Conservation (phyloP, 1,140 invertebrate species). For the Lasaia peninsularis region DNA sequence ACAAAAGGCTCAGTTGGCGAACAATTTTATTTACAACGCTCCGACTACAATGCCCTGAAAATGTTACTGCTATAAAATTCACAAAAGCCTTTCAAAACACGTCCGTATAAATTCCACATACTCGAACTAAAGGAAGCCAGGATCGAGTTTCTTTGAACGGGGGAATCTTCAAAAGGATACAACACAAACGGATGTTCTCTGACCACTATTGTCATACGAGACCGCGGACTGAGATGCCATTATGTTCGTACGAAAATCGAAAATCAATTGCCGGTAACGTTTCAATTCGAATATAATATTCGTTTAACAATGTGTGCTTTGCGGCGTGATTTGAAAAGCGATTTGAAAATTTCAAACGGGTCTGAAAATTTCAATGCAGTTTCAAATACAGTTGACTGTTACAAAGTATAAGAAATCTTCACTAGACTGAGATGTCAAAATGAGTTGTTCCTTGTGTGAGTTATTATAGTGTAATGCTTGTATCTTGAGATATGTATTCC, state of each 20-base stretch:
- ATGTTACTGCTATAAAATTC: slow-evolving; percentile 16
- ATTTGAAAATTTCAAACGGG: no score
- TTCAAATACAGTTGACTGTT: no score
- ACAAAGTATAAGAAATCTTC: no score
- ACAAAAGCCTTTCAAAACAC: slow-evolving; percentile 18
- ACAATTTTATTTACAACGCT: slow-evolving; percentile 18
- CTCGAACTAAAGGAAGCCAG: slow-evolving; percentile 8
- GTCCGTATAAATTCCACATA: slow-evolving; percentile 23
- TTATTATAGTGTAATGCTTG: no score
- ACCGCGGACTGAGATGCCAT: slow-evolving; percentile 9
- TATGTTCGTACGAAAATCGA: slow-evolving; percentile 13
- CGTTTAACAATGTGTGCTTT: not conserved
- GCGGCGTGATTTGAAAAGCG: no score
- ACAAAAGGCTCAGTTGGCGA: slow-evolving; percentile 6
- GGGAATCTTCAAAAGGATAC: slow-evolving; percentile 12
- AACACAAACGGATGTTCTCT: not conserved
- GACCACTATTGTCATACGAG: slow-evolving; percentile 8
- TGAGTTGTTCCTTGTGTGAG: no score
- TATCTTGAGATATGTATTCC: no score
- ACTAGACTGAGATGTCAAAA: no score
- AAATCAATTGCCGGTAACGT: slow-evolving; percentile 8
- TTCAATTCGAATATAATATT: not conserved
- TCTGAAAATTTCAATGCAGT: no score
- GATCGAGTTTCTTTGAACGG: slow-evolving; percentile 20
- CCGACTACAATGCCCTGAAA: slow-evolving; percentile 10